Conservation (phyloP, 2,888 invertebrate genomes). For the Ernsta delagoae region DNA sequence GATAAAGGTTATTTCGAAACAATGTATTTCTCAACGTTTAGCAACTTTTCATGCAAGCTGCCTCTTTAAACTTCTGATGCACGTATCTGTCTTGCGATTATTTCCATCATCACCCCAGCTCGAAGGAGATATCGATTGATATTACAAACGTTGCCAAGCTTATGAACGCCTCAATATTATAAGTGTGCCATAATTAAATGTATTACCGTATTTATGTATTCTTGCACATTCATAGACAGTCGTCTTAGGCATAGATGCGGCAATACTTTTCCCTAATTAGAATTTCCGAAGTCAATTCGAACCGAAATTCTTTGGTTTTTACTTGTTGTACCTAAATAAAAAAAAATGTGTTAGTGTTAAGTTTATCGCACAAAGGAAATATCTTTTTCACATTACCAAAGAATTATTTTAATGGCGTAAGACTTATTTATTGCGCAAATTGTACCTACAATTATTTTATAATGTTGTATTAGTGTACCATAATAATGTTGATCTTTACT, state of each 20-base stretch:
- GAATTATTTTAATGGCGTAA: conserved; percentile 9
- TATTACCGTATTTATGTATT: conserved; percentile 22
- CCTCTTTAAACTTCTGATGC: conserved; percentile 16
- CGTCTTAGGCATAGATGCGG: conserved; percentile 10
- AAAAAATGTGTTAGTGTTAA: conserved; percentile 22
- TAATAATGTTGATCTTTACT: not conserved
- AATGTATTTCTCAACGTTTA: conserved; percentile 29
- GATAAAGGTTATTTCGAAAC: conserved; percentile 37
- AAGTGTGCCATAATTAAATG: conserved; percentile 21
- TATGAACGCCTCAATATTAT: conserved; percentile 12
- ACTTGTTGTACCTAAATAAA: not conserved
- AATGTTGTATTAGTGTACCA: not conserved
- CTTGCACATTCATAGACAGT: conserved; percentile 9
- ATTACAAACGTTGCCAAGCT: conserved; percentile 18
- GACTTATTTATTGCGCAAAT: conserved; percentile 23
- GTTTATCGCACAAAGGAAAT: conserved; percentile 19
- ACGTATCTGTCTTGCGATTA: not conserved
- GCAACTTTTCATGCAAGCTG: conserved; percentile 44
- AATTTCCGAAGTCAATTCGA: conserved; percentile 31
- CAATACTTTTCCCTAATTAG: conserved; percentile 16
- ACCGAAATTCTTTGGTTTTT: not conserved
- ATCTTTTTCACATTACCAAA: conserved; percentile 10
- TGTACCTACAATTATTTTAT: not conserved
- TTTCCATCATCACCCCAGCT: conserved; percentile 2
- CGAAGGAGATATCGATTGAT: conserved; percentile 25